These are phyloP conservation scores for Melanotus villosus DNA, from an alignment of 2,888 invertebrate species.

Conservation along the genomic window DNA sequence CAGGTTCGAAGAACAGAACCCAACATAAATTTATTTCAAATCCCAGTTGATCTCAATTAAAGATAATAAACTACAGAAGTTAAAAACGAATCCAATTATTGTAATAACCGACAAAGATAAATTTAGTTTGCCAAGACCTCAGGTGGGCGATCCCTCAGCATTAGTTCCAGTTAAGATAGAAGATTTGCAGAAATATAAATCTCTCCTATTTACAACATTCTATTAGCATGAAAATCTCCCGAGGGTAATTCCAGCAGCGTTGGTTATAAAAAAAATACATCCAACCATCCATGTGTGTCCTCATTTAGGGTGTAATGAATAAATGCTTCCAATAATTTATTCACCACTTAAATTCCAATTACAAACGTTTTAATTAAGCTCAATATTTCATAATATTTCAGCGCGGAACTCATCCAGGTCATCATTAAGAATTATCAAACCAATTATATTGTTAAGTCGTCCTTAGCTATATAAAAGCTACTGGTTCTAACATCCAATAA, in stretches of 20 bases:
- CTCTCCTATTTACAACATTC: constrained; percentile 14
- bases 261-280: neutral
- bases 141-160: constrained; percentile 17
- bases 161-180: constrained; percentile 13
- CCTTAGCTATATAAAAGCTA: constrained; percentile 12
- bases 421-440: neutral
- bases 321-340: constrained; percentile 14
- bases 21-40: too few species aligned
- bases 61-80: neutral
- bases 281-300: neutral
- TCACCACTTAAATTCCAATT: constrained; percentile 15
- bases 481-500: neutral
- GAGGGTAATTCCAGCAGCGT: constrained; percentile 8
- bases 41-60: too few species aligned
- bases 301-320: constrained; percentile 7
- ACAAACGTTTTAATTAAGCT: constrained; percentile 18
- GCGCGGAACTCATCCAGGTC: constrained; percentile 4
- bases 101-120: constrained; percentile 14
- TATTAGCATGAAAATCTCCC: constrained; percentile 20
- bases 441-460: constrained; percentile 5
- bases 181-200: neutral
- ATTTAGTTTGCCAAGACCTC: neutral
- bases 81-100: constrained; percentile 6
- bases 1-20: too few species aligned
- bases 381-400: constrained; percentile 18